Evolutionary conservation across 2,113 vertebrate species (phyloP), one percentile per base, ranked within the genome.

Genomic region (Paracanthobrama guichenoti): DNA sequence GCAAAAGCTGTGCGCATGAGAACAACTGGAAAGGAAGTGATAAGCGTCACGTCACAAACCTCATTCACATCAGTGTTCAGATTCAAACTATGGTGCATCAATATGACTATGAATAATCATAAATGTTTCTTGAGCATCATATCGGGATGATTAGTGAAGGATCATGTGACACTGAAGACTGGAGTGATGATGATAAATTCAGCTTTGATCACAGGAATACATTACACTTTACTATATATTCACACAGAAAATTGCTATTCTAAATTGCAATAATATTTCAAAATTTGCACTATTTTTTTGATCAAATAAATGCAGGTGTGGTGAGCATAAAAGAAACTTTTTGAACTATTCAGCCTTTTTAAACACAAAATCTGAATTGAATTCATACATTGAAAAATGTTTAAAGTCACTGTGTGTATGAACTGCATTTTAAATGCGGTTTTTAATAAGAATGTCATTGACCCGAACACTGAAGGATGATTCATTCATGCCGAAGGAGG

Each of bases 221-320:
- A 35, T 10, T 18, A 20, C 0, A 9, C 0, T 35, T 35, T 10
- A 20, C 16, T 0, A 35, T 0, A 66, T 9, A 35, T 18, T 20
- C 0, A 9, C 0, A 66, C 2, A 66, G 6, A 31, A 8, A 31
- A 4, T 14, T 0, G 16, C 0, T 3, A 14, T 62, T 62, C 26
- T 20, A 20, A 67, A 66, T 18, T 20, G 2, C 1, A 7, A 31
- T 8, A 18, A 31, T 31, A 10, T 35, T 66, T 66, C 1, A 31
- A 14, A 9, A 16, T 64, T 14, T n/a, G 24, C 16, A 66, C 28
- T 18, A 6, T 35, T 18, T 35, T 18, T 35, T 20, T 9, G 2
- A 55, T 22, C 53, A 55, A 55, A 55, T 55, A 55, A 55, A 55
- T 22, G 53, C 50, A 55, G 50, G 18, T 2, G 0, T 55, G 50